Percentiles rank a stretch among this genome's conserved stretches.
Conservation (phyloP, 1,140 invertebrate species). For the Drosophila grimshawi region DNA sequence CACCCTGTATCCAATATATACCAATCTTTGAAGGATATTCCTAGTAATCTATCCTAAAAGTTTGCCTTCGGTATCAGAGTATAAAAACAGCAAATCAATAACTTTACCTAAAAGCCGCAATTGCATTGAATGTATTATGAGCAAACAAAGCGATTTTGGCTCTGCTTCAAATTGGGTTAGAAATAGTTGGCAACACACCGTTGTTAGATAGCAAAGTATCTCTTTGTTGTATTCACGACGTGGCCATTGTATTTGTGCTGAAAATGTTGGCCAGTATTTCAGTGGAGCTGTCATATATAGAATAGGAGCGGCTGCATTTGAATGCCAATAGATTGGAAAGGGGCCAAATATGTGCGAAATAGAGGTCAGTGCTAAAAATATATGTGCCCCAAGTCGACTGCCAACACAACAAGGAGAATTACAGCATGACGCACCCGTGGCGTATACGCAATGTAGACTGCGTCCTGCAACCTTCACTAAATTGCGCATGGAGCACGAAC, state of each 20-base stretch:
- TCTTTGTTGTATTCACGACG: not conserved
- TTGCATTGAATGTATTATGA: no score
- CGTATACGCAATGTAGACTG: conserved; percentile 21
- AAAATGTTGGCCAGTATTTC: conserved; percentile 7
- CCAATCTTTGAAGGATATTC: no score
- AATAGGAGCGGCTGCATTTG: not conserved
- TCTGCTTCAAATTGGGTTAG: no score
- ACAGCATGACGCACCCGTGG: conserved; percentile 2
- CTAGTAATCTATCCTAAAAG: no score
- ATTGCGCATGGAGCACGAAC: conserved; percentile 3
- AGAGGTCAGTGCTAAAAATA: not conserved
- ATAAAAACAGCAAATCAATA: no score
- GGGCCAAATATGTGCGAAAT: conserved; percentile 11
- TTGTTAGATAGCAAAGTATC: no score
- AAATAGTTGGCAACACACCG: no score
- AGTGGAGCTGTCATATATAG: not conserved
- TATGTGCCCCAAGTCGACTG: conserved; percentile 2
- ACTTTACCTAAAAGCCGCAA: no score
- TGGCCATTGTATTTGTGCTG: conserved; percentile 1
- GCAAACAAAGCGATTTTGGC: no score
- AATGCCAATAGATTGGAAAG: conserved; percentile 12
- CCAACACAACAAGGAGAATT: conserved; percentile 1
- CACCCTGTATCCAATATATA: no score
- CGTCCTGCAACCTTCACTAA: not conserved
- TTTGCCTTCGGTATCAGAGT: no score